These are phyloP conservation scores for Meda fulgida DNA, from an alignment of 2,797 vertebrate genomes.

Conservation along the genomic window DNA sequence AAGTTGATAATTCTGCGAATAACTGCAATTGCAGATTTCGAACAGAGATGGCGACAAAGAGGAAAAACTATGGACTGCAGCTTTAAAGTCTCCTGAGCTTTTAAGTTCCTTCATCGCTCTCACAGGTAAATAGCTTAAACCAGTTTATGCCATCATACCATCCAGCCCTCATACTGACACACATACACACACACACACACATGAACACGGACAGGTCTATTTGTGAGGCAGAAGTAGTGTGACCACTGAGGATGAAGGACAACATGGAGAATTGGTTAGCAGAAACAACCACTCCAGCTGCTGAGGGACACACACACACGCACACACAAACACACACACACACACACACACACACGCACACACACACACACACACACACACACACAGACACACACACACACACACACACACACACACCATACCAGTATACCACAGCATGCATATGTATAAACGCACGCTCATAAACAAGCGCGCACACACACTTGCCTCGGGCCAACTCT, in stretches of 20 bases:
- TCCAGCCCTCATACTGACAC: not conserved
- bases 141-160: not conserved
- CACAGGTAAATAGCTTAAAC: not conserved
- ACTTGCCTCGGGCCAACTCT: constrained; percentile 40
- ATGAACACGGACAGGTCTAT: not conserved
- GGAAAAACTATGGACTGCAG: too few species aligned
- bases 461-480: constrained; percentile 16
- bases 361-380: too few species aligned
- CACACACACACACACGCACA: constrained; percentile 30
- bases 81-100: not conserved
- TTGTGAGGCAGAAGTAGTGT: constrained; percentile 33
- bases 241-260: constrained; percentile 47
- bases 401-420: constrained; percentile 36
- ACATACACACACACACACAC: constrained; percentile 33
- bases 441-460: not conserved
- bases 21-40: too few species aligned
- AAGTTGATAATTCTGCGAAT: too few species aligned
- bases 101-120: not conserved
- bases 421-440: constrained; percentile 1
- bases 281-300: constrained; percentile 49
- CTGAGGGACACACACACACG: constrained; percentile 63
- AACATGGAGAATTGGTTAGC: constrained; percentile 74
- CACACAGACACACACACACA: too few species aligned
- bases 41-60: too few species aligned
- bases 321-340: constrained; percentile 53